phyloP scores from a whole-genome alignment of 2,113 vertebrate species.

The Urocolius indicus region DNA sequence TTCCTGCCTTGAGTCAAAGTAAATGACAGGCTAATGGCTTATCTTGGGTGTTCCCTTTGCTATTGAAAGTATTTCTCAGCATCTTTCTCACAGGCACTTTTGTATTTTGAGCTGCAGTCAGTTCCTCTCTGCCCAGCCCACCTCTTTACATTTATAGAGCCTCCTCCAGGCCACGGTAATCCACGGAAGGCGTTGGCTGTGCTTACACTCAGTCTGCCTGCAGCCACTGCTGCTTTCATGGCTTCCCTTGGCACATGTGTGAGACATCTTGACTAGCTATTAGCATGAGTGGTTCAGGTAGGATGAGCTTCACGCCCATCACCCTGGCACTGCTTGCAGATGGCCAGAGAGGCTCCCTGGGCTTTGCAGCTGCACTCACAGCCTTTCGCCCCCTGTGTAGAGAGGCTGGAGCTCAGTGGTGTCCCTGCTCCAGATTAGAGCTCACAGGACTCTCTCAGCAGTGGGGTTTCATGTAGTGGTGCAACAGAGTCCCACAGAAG shows the following conservation, averaged over 20 bases:
- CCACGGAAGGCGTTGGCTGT: not conserved
- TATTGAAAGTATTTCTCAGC: conserved; percentile 1
- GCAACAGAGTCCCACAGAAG: not conserved
- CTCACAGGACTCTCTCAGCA: not conserved
- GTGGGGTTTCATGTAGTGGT: not conserved
- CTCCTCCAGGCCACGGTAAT: not conserved
- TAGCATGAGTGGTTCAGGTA: not conserved
- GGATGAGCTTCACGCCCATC: not conserved
- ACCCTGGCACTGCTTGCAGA: not conserved
- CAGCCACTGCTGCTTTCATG: not conserved
- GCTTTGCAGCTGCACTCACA: not conserved
- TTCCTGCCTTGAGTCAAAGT: conserved; percentile 50
- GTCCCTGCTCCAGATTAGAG: not conserved
- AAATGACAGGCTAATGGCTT: not conserved
- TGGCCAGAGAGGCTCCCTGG: not conserved
- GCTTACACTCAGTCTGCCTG: not conserved
- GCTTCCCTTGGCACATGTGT: not conserved
- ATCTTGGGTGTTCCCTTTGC: conserved; percentile 50
- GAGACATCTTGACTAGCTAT: not conserved
- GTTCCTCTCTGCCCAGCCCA: not conserved
- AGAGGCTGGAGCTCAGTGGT: not conserved
- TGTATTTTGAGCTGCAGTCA: not conserved
- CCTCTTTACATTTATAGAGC: not conserved
- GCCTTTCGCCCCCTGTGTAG: not conserved
- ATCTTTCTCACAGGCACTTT: not conserved